Evolutionary conservation across 2,888 invertebrate genomes (phyloP).

Genomic region (Chrysomela aeneicollis): DNA sequence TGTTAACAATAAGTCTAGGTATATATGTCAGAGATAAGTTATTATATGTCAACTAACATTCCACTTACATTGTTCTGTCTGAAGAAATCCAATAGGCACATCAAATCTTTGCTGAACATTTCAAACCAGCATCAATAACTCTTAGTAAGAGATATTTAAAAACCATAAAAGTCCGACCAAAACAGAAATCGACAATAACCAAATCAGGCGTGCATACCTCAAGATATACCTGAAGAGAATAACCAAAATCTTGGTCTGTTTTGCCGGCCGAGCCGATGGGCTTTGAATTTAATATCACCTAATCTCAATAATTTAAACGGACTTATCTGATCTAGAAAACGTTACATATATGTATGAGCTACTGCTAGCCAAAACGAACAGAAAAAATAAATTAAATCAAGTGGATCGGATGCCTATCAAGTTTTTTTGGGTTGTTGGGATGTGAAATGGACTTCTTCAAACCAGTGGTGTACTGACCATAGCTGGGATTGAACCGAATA

Average conservation of each 20-base stretch:
- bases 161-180: background rate
- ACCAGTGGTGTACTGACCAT: background rate
- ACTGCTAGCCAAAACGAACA: background rate
- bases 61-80: background rate
- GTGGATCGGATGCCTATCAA: background rate
- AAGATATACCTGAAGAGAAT: background rate
- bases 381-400: background rate
- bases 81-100: background rate
- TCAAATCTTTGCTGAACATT: background rate
- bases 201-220: background rate
- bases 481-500: too few species aligned
- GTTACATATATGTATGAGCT: slow-evolving; percentile 7
- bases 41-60: background rate
- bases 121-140: too few species aligned
- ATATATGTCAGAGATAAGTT: too few species aligned
- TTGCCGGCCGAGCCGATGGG: background rate
- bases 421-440: background rate
- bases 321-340: slow-evolving; percentile 1
- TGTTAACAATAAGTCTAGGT: too few species aligned
- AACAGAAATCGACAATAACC: background rate
- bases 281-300: slow-evolving; percentile 2
- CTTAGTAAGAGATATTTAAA: background rate
- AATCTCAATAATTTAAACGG: slow-evolving; percentile 1
- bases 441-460: background rate
- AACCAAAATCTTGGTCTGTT: background rate